Base-by-base conservation (phyloP, 2,113 vertebrate species). In the Eurystomus gularis region DNA sequence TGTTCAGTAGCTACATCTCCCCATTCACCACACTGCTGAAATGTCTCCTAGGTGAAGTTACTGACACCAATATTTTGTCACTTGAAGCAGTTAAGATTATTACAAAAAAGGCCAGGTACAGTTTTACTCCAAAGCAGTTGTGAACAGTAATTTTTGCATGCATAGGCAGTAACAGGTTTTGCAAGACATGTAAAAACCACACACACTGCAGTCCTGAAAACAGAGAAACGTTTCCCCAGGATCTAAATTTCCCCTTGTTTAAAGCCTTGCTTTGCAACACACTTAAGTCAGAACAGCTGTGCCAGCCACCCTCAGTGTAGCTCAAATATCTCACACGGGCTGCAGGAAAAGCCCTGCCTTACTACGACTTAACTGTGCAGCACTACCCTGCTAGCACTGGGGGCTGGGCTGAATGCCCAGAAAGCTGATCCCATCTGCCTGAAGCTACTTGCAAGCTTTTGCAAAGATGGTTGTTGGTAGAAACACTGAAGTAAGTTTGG, bases 101-200 rank as follows among this genome's bases (percentile, higher is more conserved):
- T 12, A 11, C 28, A 37, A 33, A 12, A 40, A 25, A 61, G 40
- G 24, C 23, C 10, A 60, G 55, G 23, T 54, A 24, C n/a, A 75
- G 20, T 29, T 82, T 62, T 48, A 68, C 68, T 85, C 75, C 96
- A 97, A 96, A 97, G 96, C 97, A 97, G 94, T 95, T 96, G 78
- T 92, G 96, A 96, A 96, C 90, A 70, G 42, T 21, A 19, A 10
- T 46, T 88, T 19, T 54, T 44, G 58, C 96, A 93, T 95, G 97
- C 95, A 80, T 23, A 60, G 57, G 44, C 57, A 84, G 28, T 33
- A 86, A 75, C 7, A 13, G 82, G 18, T 33, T 57, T 48, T 65
- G 69, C 85, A 90, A 95, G 86, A 49, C 79, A 52, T 4, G 10
- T 26, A 17, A 95, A 61, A 93, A 95, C 88, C 69, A 64, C 95